phyloP scores from a whole-genome alignment of 2,113 vertebrate species.

The Gavialis gangeticus region DNA sequence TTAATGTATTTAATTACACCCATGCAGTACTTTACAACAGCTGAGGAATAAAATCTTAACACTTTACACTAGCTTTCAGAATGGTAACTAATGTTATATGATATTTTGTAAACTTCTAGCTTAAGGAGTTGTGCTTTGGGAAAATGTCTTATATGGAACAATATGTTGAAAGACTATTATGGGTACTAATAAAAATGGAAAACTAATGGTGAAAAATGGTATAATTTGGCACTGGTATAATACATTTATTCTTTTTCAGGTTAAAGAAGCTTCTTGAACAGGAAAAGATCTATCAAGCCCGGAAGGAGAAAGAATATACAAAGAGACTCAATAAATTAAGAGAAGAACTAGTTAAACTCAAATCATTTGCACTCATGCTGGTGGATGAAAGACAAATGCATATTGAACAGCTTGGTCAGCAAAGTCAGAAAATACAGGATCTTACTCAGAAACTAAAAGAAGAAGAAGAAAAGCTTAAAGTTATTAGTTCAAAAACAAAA shows the following conservation, averaged over 20 bases:
- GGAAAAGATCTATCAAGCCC: constrained; percentile 92
- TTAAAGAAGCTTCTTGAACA: constrained; percentile 95
- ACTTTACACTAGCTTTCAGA: not conserved
- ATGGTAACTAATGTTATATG: not conserved
- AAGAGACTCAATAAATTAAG: constrained; percentile 88
- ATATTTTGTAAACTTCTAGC: not conserved
- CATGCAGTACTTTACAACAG: not conserved
- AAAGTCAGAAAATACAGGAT: constrained; percentile 92
- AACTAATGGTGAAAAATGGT: not conserved
- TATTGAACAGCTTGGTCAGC: constrained; percentile 91
- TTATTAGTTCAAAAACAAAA: constrained; percentile 78
- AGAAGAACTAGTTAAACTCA: constrained; percentile 93
- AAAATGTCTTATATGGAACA: not conserved
- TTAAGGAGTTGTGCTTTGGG: not conserved
- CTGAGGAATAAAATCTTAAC: not conserved
- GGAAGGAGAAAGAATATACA: constrained; percentile 92
- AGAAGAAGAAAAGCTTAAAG: constrained; percentile 86
- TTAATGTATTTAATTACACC: not conserved
- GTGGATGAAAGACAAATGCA: constrained; percentile 96
- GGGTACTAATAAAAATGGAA: not conserved
- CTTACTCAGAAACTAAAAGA: constrained; percentile 90
- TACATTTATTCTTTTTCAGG: constrained; percentile 69
- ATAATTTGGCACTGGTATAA: not conserved
- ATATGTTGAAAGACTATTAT: not conserved
- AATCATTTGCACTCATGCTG: constrained; percentile 96